Evolutionary conservation across 2,797 vertebrate genomes (phyloP).

Genomic region (Microctenopoma steveboyesi): DNA sequence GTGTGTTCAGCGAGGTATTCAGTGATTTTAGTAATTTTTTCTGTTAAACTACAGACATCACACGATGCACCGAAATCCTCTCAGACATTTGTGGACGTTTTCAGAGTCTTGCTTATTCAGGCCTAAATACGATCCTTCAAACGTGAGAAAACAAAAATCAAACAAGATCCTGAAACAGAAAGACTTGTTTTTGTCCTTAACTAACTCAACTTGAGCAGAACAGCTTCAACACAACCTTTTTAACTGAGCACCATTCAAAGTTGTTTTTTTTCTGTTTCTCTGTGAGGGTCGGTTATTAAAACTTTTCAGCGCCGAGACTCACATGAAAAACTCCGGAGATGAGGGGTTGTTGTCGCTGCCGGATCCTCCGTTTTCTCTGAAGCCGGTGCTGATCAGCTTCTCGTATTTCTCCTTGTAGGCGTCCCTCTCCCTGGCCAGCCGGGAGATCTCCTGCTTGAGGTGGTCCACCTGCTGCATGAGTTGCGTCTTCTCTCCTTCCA

Average conservation of each 20-base stretch:
- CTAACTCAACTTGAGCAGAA: conserved; percentile 32
- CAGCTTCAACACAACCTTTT: conserved; percentile 31
- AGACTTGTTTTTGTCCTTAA: conserved; percentile 34
- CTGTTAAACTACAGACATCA: conserved; percentile 30
- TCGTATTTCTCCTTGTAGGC: conserved; percentile 99
- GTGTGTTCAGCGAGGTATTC: conserved; percentile 15
- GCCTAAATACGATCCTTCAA: conserved; percentile 9
- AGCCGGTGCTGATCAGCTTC: conserved; percentile 97
- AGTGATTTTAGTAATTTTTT: conserved; percentile 6
- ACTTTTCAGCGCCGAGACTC: conserved; percentile 86
- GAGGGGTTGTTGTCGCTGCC: conserved; percentile 96
- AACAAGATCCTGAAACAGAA: conserved; percentile 32
- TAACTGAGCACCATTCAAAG: conserved; percentile 72
- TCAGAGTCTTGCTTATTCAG: conserved; percentile 26
- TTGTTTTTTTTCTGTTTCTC: conserved; percentile 60
- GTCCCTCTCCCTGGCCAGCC: conserved; percentile 98
- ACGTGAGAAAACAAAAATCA: conserved; percentile 22
- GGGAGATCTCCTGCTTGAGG: conserved; percentile 98
- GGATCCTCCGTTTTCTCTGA: conserved; percentile 93
- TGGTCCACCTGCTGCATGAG: conserved; percentile 98
- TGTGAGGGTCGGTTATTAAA: conserved; percentile 81
- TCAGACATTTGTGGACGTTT: conserved; percentile 19
- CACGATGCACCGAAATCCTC: conserved; percentile 26
- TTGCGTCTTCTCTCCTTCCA: conserved; percentile 98
- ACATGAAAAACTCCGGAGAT: conserved; percentile 99